phyloP scores from a whole-genome alignment of 2,113 vertebrate species.

The Daubentonia madagascariensis region DNA sequence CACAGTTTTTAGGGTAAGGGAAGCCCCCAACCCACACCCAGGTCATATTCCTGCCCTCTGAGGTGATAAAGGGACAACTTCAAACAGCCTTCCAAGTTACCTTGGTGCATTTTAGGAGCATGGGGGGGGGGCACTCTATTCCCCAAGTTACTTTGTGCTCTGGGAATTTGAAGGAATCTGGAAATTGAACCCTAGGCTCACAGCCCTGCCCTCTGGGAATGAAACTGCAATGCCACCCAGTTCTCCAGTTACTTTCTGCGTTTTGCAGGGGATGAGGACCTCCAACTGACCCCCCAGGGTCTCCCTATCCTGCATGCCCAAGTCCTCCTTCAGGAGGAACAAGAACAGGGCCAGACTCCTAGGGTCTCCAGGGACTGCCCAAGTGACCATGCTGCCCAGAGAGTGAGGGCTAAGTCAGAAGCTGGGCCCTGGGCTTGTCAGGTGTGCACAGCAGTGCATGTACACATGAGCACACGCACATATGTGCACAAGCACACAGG shows the following conservation, averaged over 20 bases:
- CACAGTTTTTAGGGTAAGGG: neutral
- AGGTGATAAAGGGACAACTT: neutral
- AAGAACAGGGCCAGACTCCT: neutral
- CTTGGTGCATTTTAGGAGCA: neutral
- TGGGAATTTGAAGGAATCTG: slow-evolving; percentile 9
- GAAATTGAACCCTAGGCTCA: neutral
- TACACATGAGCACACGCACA: neutral
- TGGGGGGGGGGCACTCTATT: neutral
- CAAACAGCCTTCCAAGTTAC: neutral
- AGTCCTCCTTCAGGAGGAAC: neutral
- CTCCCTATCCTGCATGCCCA: neutral
- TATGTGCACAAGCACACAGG: neutral
- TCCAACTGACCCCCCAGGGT: neutral
- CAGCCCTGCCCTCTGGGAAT: neutral
- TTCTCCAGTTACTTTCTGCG: neutral
- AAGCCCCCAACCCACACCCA: neutral
- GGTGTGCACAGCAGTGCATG: neutral
- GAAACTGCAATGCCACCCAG: neutral
- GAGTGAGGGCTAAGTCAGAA: neutral
- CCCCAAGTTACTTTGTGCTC: neutral
- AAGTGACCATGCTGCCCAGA: neutral
- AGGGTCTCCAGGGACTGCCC: neutral
- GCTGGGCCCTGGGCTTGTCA: neutral
- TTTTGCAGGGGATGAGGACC: neutral
- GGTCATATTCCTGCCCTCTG: neutral